Conservation (phyloP, 2,113 vertebrate species). For the Pongo pygmaeus region DNA sequence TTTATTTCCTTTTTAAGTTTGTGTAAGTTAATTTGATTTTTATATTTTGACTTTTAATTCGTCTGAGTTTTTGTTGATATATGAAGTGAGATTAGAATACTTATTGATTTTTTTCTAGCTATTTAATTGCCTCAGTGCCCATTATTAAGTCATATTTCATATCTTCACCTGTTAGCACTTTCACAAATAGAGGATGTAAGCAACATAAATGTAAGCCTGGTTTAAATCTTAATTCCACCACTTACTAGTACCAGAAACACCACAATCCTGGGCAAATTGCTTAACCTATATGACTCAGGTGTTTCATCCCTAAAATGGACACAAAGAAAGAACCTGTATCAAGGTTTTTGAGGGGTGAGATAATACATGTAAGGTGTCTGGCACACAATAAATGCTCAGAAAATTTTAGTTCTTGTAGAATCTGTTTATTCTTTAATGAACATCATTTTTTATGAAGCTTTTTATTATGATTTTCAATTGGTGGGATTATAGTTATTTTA, state of each 20-base stretch:
- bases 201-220: background rate
- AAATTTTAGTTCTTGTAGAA: background rate
- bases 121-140: background rate
- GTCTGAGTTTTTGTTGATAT: background rate
- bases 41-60: background rate
- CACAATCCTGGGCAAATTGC: background rate
- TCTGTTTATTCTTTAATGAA: background rate
- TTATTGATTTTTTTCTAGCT: background rate
- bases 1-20: slow-evolving; percentile 9
- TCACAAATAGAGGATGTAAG: background rate
- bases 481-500: background rate
- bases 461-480: background rate
- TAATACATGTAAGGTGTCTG: background rate
- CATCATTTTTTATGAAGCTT: background rate
- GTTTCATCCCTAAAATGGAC: background rate
- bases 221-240: background rate
- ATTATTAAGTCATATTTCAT: background rate
- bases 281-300: background rate
- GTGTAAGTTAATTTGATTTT: background rate
- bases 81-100: background rate
- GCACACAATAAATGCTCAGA: background rate
- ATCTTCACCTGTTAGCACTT: background rate
- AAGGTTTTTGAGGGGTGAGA: background rate
- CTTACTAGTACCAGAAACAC: background rate
- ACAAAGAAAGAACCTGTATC: background rate